Conservation (phyloP, 2,797 vertebrate genomes). For the Manis crassicaudata region DNA sequence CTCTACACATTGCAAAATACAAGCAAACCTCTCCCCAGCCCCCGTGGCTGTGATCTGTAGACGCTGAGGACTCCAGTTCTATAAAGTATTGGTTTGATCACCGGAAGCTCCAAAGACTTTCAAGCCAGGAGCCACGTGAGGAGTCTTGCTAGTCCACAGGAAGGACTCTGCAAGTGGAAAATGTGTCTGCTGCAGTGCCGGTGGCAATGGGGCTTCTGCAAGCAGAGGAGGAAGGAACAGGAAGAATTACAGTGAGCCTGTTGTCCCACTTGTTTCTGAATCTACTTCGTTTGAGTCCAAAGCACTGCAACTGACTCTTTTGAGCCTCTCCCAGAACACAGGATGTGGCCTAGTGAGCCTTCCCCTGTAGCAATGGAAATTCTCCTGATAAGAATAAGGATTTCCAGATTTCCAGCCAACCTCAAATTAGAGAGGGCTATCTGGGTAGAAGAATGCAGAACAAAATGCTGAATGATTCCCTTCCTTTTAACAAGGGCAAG, state of each 20-base stretch:
- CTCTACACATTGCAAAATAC: conserved; percentile 84
- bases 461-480: conserved; percentile 75
- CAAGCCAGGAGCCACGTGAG: conserved; percentile 65
- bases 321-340: conserved; percentile 77
- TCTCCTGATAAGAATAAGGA: conserved; percentile 83
- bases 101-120: conserved; percentile 67
- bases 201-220: conserved; percentile 60
- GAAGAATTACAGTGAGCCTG: neutral
- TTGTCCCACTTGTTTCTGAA: conserved; percentile 60
- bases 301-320: conserved; percentile 76
- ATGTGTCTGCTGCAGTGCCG: conserved; percentile 34
- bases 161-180: conserved; percentile 57
- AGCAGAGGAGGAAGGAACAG: conserved; percentile 54
- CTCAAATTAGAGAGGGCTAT: conserved; percentile 83
- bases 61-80: conserved; percentile 79
- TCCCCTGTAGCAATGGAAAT: conserved; percentile 81
- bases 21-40: conserved; percentile 82
- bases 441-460: conserved; percentile 81
- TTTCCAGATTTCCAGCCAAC: conserved; percentile 85
- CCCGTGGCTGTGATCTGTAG: conserved; percentile 68
- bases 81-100: conserved; percentile 73
- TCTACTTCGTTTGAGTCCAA: conserved; percentile 67
- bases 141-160: conserved; percentile 19
- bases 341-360: conserved; percentile 80
- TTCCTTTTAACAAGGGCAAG: conserved; percentile 76